Conservation (phyloP, 2,888 invertebrate genomes). For the Trichogramma evanescens region DNA sequence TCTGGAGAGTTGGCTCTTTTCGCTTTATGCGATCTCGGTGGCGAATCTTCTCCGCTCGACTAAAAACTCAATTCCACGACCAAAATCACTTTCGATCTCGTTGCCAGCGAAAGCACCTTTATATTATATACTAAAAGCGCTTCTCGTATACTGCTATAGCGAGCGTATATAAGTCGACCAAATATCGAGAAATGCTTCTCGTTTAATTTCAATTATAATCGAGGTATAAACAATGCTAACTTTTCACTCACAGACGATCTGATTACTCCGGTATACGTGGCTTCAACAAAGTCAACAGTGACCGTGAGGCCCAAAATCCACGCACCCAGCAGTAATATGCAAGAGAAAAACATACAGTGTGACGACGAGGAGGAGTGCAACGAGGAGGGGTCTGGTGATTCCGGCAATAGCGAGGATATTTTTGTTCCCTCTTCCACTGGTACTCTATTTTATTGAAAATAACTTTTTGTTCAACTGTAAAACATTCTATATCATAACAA, state of each 20-base stretch:
- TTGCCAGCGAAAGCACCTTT: background rate
- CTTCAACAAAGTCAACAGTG: slow-evolving; percentile 64
- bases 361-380: slow-evolving; percentile 85
- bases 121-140: no score
- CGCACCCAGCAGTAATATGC: slow-evolving; percentile 33
- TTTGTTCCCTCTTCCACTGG: slow-evolving; percentile 46
- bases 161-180: no score
- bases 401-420: slow-evolving; percentile 59
- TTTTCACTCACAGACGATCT: slow-evolving; percentile 61
- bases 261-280: slow-evolving; percentile 86
- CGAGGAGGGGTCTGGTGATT: slow-evolving; percentile 70
- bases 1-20: slow-evolving; percentile 25
- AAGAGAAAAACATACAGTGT: slow-evolving; percentile 47
- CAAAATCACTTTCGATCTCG: background rate
- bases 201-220: no score
- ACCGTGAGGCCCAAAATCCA: slow-evolving; percentile 36
- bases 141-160: no score
- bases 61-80: slow-evolving; percentile 36
- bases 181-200: no score
- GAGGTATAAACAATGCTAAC: no score
- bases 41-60: slow-evolving; percentile 36
- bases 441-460: slow-evolving; percentile 9
- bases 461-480: background rate
- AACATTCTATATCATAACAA: background rate
- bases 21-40: slow-evolving; percentile 27